Base-by-base conservation (phyloP, 2,797 vertebrate genomes). In the Anguilla obscura region DNA sequence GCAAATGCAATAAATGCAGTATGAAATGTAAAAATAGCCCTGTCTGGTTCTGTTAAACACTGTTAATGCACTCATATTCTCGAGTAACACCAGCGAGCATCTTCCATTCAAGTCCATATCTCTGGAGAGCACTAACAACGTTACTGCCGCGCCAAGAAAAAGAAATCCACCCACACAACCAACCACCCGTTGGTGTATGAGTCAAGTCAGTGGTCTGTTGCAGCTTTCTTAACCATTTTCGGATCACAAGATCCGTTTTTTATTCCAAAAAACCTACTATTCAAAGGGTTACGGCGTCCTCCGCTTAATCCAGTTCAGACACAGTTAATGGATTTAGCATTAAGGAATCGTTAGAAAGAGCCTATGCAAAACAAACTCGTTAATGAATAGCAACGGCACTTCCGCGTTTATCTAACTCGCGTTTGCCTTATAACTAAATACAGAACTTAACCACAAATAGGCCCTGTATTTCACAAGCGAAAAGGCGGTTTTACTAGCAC, bases 1-100 rank as follows among this genome's bases (percentile, higher is more conserved):
- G 74, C 74, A 76, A 76, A 76, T 76, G 30, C 74, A 76, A 76
- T 76, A 45, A 76, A 76, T 40, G 33, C 74, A n/a, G 12, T 5
- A 40, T 36, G 71, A 36, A 3, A 76, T 14, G 71, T 76, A 76
- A 76, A 76, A 76, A 76, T 76, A 76, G 30, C 9, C 33, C 71
- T 76, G 74, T 33, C 74, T 36, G 7, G 74, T 12, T 40, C 74
- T 76, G 30, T 14, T 18, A 40, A 40, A 45, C 40, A 45, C 4
- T 45, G 40, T 45, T 24, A 82, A 82, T 21, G 45, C 79, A 48
- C 79, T 82, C 40, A 45, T 48, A 18, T 40, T 76, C 74, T 76
- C 36, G 14, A 24, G 40, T 48, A 82, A 82, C 79, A 80, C 40
- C 74, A 16, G 33, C 21, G 79, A 8, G 12, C 45, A 82, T 1